Percentiles rank a stretch among this genome's conserved stretches.
Evolutionary conservation across 2,888 invertebrate genomes (phyloP).

Genomic region (Eumacrocentrus americanus): DNA sequence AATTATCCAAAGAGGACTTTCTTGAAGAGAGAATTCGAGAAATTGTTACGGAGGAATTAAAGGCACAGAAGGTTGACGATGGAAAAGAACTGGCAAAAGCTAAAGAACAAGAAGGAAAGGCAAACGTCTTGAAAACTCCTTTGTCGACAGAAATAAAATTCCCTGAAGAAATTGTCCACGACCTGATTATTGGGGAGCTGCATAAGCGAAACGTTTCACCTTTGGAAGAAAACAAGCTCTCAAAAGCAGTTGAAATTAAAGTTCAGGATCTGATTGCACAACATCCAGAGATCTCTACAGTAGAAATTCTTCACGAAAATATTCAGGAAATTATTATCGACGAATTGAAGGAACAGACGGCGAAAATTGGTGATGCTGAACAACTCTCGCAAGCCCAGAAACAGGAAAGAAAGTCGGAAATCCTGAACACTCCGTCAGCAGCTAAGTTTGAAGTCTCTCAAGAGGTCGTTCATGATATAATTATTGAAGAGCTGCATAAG

Average conservation of each 20-base stretch:
- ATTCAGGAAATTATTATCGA: constrained; percentile 22
- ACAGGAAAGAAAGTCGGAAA: constrained; percentile 16
- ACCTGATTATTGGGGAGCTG: constrained; percentile 32
- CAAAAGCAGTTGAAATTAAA: constrained; percentile 25
- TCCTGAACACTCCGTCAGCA: not conserved
- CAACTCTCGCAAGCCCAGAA: not conserved
- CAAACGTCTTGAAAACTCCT: no score
- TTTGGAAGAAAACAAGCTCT: constrained; percentile 25
- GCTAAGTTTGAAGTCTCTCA: not conserved
- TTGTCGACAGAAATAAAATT: constrained; percentile 5
- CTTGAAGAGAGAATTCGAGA: constrained; percentile 10
- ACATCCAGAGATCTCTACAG: constrained; percentile 22
- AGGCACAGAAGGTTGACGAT: not conserved
- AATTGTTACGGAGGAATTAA: not conserved
- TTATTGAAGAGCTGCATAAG: not conserved
- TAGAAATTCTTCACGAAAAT: constrained; percentile 26
- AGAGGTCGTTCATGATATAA: constrained; percentile 2
- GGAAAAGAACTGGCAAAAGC: not conserved
- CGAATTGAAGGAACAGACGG: not conserved
- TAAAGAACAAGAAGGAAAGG: no score
- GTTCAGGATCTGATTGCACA: constrained; percentile 35
- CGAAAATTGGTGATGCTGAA: not conserved
- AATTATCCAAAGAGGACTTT: constrained; percentile 11
- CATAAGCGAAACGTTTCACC: constrained; percentile 26
- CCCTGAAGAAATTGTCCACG: constrained; percentile 27